phyloP scores from a whole-genome alignment of 2,888 invertebrate genomes.

The Timema cristinae region DNA sequence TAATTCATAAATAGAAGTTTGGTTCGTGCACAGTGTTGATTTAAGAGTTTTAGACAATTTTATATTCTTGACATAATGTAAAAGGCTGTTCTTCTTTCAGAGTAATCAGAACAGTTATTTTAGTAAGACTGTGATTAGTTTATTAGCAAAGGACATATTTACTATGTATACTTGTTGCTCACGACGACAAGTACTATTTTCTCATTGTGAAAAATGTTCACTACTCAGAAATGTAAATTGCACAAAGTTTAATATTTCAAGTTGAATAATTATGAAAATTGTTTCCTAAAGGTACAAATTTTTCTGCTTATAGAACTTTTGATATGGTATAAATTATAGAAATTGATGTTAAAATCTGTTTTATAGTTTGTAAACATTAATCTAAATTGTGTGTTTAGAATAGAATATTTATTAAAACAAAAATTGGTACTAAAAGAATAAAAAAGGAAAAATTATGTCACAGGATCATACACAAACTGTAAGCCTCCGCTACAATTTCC shows the following conservation, averaged over 20 bases:
- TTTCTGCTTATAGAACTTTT: slow-evolving; percentile 18
- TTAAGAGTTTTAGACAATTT: slow-evolving; percentile 22
- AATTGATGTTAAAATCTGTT: slow-evolving; percentile 15
- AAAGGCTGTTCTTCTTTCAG: slow-evolving; percentile 24
- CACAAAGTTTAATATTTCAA: too few species aligned
- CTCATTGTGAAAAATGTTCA: not conserved
- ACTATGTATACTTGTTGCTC: slow-evolving; percentile 25
- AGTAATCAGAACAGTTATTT: slow-evolving; percentile 17
- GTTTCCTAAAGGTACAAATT: slow-evolving; percentile 28
- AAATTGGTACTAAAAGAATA: too few species aligned
- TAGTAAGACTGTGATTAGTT: slow-evolving; percentile 31
- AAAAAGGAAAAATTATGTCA: too few species aligned
- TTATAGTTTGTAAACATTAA: slow-evolving; percentile 11
- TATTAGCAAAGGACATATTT: slow-evolving; percentile 17
- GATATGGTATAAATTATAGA: slow-evolving; percentile 21
- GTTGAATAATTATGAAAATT: slow-evolving; percentile 10
- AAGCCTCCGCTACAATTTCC: too few species aligned
- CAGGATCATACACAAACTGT: too few species aligned
- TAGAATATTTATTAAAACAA: too few species aligned
- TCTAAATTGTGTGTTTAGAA: not conserved
- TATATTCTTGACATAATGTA: slow-evolving; percentile 16
- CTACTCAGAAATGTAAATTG: too few species aligned
- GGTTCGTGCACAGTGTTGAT: slow-evolving; percentile 13
- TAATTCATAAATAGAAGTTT: not conserved
- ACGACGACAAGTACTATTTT: slow-evolving; percentile 22